Base-by-base conservation (phyloP, 2,113 vertebrate genomes). In the Leucosticte australis region DNA sequence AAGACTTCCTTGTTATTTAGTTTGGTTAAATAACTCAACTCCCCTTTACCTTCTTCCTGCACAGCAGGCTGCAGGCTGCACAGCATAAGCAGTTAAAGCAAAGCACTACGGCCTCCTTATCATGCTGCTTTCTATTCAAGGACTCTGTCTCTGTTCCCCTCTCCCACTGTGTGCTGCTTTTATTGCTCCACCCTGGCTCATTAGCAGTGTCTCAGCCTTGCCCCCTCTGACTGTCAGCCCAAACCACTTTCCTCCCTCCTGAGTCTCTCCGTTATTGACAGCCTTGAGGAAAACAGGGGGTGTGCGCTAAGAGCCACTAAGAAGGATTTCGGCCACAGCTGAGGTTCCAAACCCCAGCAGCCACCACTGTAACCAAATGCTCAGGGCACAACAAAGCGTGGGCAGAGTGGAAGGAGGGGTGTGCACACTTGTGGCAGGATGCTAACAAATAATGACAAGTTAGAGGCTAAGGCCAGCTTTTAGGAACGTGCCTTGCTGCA, bases 21-120 rank as follows among this genome's bases (percentile, higher is more conserved):
- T 95, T 90, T 93, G 81, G 95, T 98, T 97, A 97, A 98, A 96
- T 98, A 97, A 97, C 91, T 97, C 95, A 96, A 46, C 96, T 97
- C 92, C 92, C 97, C 95, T 96, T 95, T 97, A 97, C 97, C 97
- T 98, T 97, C 97, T 96, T 96, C 97, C 95, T 41, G 87, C 87
- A 85, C 96, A 97, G 95, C 96, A 96, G 97, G 93, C 90, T 94
- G 91, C 90, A 95, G 90, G 55, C 94, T 94, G 87, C 91, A 95
- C 83, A 93, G 95, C 92, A 80, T 47, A 96, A 91, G 86, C 97
- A 97, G 97, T 95, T 97, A 97, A 95, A 93, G 94, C 88, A 92
- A 92, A 96, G 94, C 94, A 64, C 96, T 96, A 87, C 10, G 80
- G 93, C 83, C 92, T 97, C 92, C 97, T 97, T 97, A 96, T 59